Evolutionary conservation across 2,888 invertebrate species (phyloP), one percentile per base, ranked within the genome.

Genomic region (Lingula anatina): DNA sequence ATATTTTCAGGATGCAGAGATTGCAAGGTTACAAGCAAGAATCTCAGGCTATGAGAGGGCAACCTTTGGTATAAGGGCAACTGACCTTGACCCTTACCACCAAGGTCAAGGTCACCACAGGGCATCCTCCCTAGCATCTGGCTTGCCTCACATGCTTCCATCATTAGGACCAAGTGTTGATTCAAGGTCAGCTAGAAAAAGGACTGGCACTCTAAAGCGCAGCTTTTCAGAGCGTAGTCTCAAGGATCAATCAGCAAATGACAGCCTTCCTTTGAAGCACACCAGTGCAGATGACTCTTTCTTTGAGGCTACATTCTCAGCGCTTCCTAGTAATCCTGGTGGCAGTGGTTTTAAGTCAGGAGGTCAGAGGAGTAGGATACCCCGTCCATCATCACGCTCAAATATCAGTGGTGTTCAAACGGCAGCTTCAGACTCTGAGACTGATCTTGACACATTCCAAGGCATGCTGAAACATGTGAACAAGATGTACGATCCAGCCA

Each of bases 1-100:
- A n/a, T n/a, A n/a, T n/a, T 46, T 46, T 4, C 28, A 53, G 53
- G 53, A 53, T n/a, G 39, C 53, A 2, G 49, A 66, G 49, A 65
- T 67, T 25, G 63, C 64, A 9, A 49, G 64, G 43, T 56, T 69
- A 7, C 60, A 65, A 26, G 63, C 66, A 5, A 63, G 59, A 49
- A 54, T 69, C 5, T 62, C 62, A 7, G 59, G 66, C 25, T 48
- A 62, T 43, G 66, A 68, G 44, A 56, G 67, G 12, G 49, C 55
- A 23, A 60, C 60, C 5, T 48, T 57, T n/a, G 28, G 28, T 24
- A 15, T 18, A 23, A 31, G 12, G 4, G 25, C 43, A 37, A 35
- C 43, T 15, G 25, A 25, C 3, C n/a, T n/a, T 24, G 24, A 41
- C 41, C 35, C 26, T 12, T 36, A 25, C 18, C 21, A 20, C 5